Conservation (phyloP, 2,113 vertebrate genomes). For the Indicator maculatus region DNA sequence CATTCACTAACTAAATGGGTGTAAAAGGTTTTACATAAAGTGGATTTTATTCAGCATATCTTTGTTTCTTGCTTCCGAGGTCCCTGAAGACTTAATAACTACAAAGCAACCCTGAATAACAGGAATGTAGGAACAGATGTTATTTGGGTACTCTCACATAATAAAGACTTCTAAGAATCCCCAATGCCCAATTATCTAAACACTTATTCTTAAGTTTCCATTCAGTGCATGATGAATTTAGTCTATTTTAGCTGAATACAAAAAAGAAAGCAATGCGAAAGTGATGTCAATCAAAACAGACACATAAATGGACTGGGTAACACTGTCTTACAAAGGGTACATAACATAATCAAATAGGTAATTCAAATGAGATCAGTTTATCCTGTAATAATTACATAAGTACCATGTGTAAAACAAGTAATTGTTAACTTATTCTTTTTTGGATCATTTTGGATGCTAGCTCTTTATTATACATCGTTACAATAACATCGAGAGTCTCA, state of each 20-base stretch:
- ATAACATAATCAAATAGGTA: constrained; percentile 55
- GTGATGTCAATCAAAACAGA: constrained; percentile 67
- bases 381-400: constrained; percentile 43
- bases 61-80: constrained; percentile 70
- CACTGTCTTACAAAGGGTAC: constrained; percentile 23
- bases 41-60: constrained; percentile 66
- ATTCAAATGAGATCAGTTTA: constrained; percentile 61
- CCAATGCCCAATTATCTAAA: constrained; percentile 79
- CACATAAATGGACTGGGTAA: constrained; percentile 28
- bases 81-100: constrained; percentile 75
- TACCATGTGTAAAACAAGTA: constrained; percentile 1
- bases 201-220: constrained; percentile 66
- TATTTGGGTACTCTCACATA: constrained; percentile 74
- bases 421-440: constrained; percentile 46
- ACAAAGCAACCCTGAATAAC: constrained; percentile 75
- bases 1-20: constrained; percentile 25
- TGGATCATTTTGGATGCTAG: not conserved
- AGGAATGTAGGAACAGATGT: constrained; percentile 77
- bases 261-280: constrained; percentile 44
- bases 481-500: not conserved
- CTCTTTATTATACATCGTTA: not conserved
- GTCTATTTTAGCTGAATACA: constrained; percentile 63
- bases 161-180: constrained; percentile 80
- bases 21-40: constrained; percentile 63
- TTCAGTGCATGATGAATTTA: constrained; percentile 67